Base-by-base conservation (phyloP, 2,797 vertebrate genomes). In the Sebastolobus alascanus region DNA sequence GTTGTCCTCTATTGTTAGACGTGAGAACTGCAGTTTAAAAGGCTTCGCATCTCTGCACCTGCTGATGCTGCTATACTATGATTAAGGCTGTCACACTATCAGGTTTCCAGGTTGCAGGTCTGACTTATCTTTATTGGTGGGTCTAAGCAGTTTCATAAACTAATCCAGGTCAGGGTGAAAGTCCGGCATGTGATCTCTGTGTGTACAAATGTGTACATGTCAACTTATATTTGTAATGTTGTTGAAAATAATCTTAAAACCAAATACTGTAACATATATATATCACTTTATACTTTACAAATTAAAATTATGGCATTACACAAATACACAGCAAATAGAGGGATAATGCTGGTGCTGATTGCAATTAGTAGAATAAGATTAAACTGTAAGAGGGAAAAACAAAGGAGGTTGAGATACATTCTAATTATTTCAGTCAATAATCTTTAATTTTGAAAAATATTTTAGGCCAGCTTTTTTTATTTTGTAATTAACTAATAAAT, bases 1-100 rank as follows among this genome's bases (percentile, higher is more conserved):
- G 18, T 69, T 79, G 76, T 7, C 82, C 76, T 71, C 76, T 75
- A 5, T 35, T 75, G 76, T 52, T 68, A 14, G 25, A 31, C 10
- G 5, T 33, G 10, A 31, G 33, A 80, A 80, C 64, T 61, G 54
- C 27, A 46, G 6, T 6, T 0, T 40, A 3, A 43, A 46, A 18
- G 52, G 54, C 4, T 18, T 25, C 29, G 10, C 1, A 1, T 2
- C 8, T 13, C 25, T 67, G 63, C 8, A 7, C 31, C 63, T 43
- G 63, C 22, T 43, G 38, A 18, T 60, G 12, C n/a, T 43, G 8
- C 7, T 16, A 5, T 9, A 25, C 14, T 18, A 27, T 13, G 8
- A 16, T 50, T 16, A 43, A 11, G 11, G 40, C 40, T 43, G 13
- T 43, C 40, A 43, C 11, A 43, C 13, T 37, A 4, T 37, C 35